phyloP scores from a whole-genome alignment of 2,797 vertebrate genomes.

The Pangasius macronema region DNA sequence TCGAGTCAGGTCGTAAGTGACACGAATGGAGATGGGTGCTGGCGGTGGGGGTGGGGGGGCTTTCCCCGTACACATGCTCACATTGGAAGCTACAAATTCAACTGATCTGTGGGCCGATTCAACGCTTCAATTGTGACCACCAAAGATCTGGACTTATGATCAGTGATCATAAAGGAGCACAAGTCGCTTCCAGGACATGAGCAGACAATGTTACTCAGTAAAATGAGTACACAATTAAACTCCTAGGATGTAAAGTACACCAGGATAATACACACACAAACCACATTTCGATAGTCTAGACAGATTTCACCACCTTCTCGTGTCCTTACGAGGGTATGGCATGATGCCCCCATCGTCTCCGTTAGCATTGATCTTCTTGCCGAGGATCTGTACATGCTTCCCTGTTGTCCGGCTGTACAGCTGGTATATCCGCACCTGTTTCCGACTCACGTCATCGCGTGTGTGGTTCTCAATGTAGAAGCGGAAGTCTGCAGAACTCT shows the following conservation, averaged over 20 bases:
- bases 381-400: constrained; percentile 79
- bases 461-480: constrained; percentile 84
- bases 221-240: neutral
- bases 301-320: too few relatives aligned
- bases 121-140: neutral
- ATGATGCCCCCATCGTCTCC: constrained; percentile 84
- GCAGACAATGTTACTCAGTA: neutral
- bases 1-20: too few relatives aligned
- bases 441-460: constrained; percentile 77
- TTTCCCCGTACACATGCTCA: constrained; percentile 12
- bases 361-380: constrained; percentile 80
- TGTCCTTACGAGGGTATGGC: too few relatives aligned
- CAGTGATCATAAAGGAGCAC: neutral
- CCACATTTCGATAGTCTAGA: too few relatives aligned
- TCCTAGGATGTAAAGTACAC: neutral
- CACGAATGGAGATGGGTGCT: too few relatives aligned
- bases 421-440: constrained; percentile 82
- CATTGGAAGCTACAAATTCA: constrained; percentile 8
- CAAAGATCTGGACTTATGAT: neutral
- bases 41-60: too few relatives aligned
- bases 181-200: neutral
- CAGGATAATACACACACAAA: too few relatives aligned
- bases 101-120: neutral
- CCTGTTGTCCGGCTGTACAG: constrained; percentile 82
- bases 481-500: constrained; percentile 79